These are phyloP conservation scores for Scaptomyza caliginosa DNA, from an alignment of 2,888 invertebrate species.

Conservation along the genomic window DNA sequence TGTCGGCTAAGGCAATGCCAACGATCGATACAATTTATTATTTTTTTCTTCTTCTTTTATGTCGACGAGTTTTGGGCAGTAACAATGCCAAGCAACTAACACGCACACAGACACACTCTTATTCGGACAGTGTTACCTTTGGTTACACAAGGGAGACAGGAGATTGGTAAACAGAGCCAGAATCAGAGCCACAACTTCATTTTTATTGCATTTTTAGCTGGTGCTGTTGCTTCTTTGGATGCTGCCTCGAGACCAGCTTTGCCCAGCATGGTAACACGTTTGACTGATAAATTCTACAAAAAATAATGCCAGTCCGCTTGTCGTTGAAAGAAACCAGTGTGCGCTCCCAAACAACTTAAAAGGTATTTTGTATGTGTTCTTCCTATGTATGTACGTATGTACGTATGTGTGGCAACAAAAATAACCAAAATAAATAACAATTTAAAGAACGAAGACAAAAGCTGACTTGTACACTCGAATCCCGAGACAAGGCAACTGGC, in stretches of 20 bases:
- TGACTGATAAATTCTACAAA: conserved; percentile 80
- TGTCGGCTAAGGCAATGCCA: conserved; percentile 49
- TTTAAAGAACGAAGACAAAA: conserved; percentile 65
- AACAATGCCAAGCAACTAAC: conserved; percentile 66
- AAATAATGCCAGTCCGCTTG: conserved; percentile 81
- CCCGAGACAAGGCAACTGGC: conserved; percentile 14
- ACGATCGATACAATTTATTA: conserved; percentile 72
- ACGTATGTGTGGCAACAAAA: conserved; percentile 52
- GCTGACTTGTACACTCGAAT: conserved; percentile 34
- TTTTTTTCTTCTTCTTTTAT: conserved; percentile 56
- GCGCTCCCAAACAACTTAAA: conserved; percentile 52
- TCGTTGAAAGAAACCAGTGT: conserved; percentile 55
- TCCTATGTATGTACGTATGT: conserved; percentile 23
- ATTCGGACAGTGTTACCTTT: conserved; percentile 48
- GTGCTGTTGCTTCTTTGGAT: conserved; percentile 33
- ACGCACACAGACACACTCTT: conserved; percentile 29
- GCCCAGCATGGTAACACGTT: conserved; percentile 82
- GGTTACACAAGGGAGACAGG: conserved; percentile 44
- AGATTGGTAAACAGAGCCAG: conserved; percentile 37
- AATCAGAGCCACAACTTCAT: conserved; percentile 52
- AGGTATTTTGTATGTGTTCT: conserved; percentile 24
- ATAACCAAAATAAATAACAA: conserved; percentile 72
- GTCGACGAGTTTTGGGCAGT: conserved; percentile 71
- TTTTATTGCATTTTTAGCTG: conserved; percentile 74
- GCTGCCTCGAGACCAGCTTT: conserved; percentile 69